Percentiles rank a stretch among this genome's conserved stretches.
These are phyloP conservation scores for Machimus rusticus DNA, from an alignment of 2,888 invertebrate species.

Conservation along the genomic window DNA sequence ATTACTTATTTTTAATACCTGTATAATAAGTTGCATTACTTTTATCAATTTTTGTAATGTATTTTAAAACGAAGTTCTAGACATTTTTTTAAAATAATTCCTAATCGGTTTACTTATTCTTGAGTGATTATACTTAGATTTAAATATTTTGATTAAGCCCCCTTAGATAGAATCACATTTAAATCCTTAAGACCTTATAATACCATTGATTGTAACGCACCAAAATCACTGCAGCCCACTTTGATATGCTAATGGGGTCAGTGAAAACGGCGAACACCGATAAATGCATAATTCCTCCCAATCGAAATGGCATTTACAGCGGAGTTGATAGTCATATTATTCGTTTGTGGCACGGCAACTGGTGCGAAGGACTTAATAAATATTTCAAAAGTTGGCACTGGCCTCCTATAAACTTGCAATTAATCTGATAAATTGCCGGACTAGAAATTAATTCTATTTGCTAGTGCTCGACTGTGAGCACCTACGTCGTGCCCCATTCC, in stretches of 20 bases:
- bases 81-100: too few relatives aligned
- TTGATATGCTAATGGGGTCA: not conserved
- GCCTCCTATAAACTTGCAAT: not conserved
- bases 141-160: too few relatives aligned
- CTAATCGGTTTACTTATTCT: too few relatives aligned
- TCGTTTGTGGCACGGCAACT: not conserved
- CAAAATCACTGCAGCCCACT: not conserved
- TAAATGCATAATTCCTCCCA: not conserved
- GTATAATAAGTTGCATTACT: too few relatives aligned
- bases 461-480: not conserved
- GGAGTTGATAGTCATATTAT: not conserved
- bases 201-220: not conserved
- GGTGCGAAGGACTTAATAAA: conserved; percentile 8
- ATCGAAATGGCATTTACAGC: not conserved
- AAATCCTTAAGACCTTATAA: not conserved
- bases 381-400: conserved; percentile 1
- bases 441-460: conserved; percentile 21
- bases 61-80: too few relatives aligned
- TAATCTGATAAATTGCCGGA: not conserved
- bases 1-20: too few relatives aligned
- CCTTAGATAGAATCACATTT: too few relatives aligned
- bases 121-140: too few relatives aligned
- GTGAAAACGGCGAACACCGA: not conserved
- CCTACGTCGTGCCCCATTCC: not conserved
- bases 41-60: too few relatives aligned